phyloP scores from a whole-genome alignment of 2,797 vertebrate genomes.

The Stomatorhinus walkeri region DNA sequence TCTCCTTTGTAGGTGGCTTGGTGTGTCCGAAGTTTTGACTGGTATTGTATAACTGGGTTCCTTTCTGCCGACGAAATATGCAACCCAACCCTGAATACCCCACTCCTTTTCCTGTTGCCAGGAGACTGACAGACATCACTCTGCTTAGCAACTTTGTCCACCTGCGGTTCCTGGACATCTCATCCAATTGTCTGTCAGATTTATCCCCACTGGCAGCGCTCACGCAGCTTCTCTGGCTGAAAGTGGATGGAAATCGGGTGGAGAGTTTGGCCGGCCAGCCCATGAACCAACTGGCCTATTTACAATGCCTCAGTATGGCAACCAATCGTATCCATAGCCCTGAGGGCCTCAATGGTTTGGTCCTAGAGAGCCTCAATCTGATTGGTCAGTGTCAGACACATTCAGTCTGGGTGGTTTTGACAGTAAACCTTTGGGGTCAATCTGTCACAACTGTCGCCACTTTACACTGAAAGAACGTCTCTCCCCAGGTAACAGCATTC shows the following conservation, averaged over 20 bases:
- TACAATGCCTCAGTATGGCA: slow-evolving; percentile 79
- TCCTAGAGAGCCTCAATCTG: slow-evolving; percentile 72
- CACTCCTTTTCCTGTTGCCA: slow-evolving; percentile 36
- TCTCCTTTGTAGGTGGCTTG: background rate
- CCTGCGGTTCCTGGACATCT: slow-evolving; percentile 82
- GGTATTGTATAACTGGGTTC: background rate
- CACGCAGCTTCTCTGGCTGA: slow-evolving; percentile 82
- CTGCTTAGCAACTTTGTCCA: slow-evolving; percentile 71
- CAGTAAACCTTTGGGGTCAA: background rate
- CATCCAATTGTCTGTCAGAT: slow-evolving; percentile 75
- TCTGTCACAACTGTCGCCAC: background rate
- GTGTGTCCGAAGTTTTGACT: background rate
- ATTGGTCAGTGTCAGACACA: slow-evolving; percentile 58
- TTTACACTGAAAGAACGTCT: slow-evolving; percentile 13
- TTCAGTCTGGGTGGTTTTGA: background rate
- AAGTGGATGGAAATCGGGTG: slow-evolving; percentile 74
- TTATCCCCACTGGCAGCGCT: slow-evolving; percentile 70
- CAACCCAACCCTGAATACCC: background rate
- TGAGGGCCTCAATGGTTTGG: slow-evolving; percentile 65
- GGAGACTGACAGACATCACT: slow-evolving; percentile 70
- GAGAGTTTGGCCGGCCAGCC: slow-evolving; percentile 50
- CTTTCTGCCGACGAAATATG: background rate
- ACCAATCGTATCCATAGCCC: slow-evolving; percentile 64
- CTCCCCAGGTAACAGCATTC: slow-evolving; percentile 72
- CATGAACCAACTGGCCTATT: slow-evolving; percentile 66